Evolutionary conservation across 53 echinoderm and acorn worm species (phyloP), one percentile per base, ranked within the genome.

Genomic region (Actinopyga echinites): DNA sequence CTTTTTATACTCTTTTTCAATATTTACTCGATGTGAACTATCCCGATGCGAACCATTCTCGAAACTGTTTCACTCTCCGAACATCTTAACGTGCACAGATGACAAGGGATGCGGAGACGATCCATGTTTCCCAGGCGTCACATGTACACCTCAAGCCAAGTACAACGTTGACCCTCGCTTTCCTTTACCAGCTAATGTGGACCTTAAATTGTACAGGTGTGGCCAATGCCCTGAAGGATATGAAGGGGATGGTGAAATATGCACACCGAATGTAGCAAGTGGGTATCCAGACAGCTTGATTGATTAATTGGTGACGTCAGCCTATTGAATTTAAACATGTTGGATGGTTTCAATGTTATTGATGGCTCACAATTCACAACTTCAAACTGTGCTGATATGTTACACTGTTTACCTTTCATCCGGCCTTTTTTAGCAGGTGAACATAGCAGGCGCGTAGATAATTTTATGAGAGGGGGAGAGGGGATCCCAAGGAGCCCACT

Each of bases 221-320:
- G 92, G 89, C 12, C 83, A 87, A 0, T 92, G 92, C 60, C 92
- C 89, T 3, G 69, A 79, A 2, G 85, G 85, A 8, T 90, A 79
- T 29, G 49, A 83, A 21, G 92, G 92, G 5, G 87, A 92, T 33
- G 92, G 92, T 17, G 84, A 90, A 71, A 79, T 63, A 10, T 92
- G 92, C 25, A 62, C 62, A 10, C 44, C 62, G 26, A 38, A 25
- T 0, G 12, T 31, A 24, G 26, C 11, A 62, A 62, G 28, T 30
- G n/a, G 1, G 28, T 31, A 2, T 62, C 21, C 24, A 22, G 13
- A 12, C 24, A 15, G 2, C 24, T 0, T 28, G 0, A 2, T 1
- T 62, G 1, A 31, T 62, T 28, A 5, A 1, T 9, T 24, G 13
- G 8, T 28, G 3, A 17, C 28, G 26, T 28, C 3, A 1, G 23